phyloP scores from a whole-genome alignment of 2,888 invertebrate genomes.

The Dastarcus helophoroides region DNA sequence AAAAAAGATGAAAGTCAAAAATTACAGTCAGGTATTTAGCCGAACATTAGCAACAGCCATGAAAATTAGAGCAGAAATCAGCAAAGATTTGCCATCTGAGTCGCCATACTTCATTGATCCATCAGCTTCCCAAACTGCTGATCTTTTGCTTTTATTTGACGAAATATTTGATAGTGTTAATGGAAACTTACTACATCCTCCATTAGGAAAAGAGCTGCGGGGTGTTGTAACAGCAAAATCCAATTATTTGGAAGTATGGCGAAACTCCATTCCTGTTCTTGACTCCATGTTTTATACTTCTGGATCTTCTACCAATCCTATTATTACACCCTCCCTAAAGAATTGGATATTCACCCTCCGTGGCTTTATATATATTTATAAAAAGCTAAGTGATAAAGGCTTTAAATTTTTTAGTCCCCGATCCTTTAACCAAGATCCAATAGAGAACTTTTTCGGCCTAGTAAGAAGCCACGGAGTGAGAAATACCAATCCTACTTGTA shows the following conservation, averaged over 20 bases:
- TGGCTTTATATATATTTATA: slow-evolving; percentile 4
- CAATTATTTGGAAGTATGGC: too few species aligned
- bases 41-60: background rate
- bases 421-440: slow-evolving; percentile 14
- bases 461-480: slow-evolving; percentile 12
- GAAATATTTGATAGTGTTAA: slow-evolving; percentile 4
- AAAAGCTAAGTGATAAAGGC: background rate
- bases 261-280: too few species aligned
- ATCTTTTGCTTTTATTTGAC: slow-evolving; percentile 1
- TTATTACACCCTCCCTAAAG: background rate
- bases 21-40: slow-evolving; percentile 2
- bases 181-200: background rate
- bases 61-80: slow-evolving; percentile 2
- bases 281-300: too few species aligned
- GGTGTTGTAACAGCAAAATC: slow-evolving; percentile 4
- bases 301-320: background rate
- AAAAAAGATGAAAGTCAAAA: slow-evolving; percentile 3
- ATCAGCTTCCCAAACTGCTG: slow-evolving; percentile 2
- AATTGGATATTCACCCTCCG: background rate
- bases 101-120: background rate
- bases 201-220: background rate
- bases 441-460: slow-evolving; percentile 14
- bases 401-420: slow-evolving; percentile 5
- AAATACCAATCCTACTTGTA: slow-evolving; percentile 14
- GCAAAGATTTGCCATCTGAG: background rate